Evolutionary conservation across 2,888 invertebrate species (phyloP), one percentile per base, ranked within the genome.

Genomic region (Yponomeuta malinellus): DNA sequence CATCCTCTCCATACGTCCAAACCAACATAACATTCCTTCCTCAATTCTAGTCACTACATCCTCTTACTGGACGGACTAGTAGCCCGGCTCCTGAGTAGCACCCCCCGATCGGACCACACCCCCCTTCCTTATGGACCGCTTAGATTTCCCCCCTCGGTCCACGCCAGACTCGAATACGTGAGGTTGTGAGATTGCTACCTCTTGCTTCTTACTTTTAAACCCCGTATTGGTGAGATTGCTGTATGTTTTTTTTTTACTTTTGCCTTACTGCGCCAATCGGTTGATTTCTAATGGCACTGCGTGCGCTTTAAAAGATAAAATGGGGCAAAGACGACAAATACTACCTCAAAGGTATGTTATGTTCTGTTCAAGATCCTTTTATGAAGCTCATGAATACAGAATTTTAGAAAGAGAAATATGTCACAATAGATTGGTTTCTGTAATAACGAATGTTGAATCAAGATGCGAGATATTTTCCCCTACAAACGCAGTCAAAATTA

Each of bases 61-160:
- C 23, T 23, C 23, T 59, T 59, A 59, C 5, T 59, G 15, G 1
- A 9, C 15, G 52, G 2, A 15, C 52, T 1, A 59, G 12, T 2
- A 33, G 43, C 43, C 52, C 52, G 8, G 12, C 52, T 52, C 52
- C 52, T 12, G 52, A 59, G 52, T 59, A 59, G 52, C 12, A 81
- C 83, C 83, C 86, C 80, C 64, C 37, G 23, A 59, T 64, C 70
- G 68, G 63, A 52, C 71, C 71, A 48, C 67, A 69, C 67, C 68
- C 72, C 67, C 65, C 87, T 59, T 86, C 88, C 90, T 90, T 90
- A 90, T 90, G 91, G 89, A 88, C 88, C 88, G 91, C 91, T 90
- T 90, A 90, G 91, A 92, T 91, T 91, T 91, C 87, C 88, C 82
- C 89, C 90, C 88, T 83, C 83, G 81, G 63, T 48, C 70, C 59